Evolutionary conservation across 2,888 invertebrate species (phyloP), one percentile per base, ranked within the genome.

Genomic region (Mythimna loreyi): DNA sequence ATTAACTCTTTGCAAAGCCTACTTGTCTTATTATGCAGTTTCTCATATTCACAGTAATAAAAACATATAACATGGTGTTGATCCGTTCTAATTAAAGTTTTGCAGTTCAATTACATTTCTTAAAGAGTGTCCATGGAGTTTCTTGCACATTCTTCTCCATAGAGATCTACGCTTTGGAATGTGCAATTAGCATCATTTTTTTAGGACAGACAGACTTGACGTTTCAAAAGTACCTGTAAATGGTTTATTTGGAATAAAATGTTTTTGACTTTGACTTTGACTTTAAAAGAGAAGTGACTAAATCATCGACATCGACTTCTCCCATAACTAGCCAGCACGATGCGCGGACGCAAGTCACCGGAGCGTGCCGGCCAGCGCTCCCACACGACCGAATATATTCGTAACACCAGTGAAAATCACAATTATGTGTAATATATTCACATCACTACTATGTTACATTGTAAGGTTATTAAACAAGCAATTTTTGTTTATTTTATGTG

Each of bases 391-490:
- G 80, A 86, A 87, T 85, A 87, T 84, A 88, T 85, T 85, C 86
- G 81, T 78, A 83, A 85, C 78, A 84, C 83, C 76, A 86, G 90
- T 88, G 90, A 90, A 90, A 89, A 88, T 88, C 83, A 82, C 75
- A 75, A 81, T 83, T 81, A 83, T 74, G 63, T 77, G 56, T 76
- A 83, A 83, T 84, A 82, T 81, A 86, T 84, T 82, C 82, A 82
- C 81, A 79, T 79, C 73, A 81, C 84, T 75, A 72, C 69, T 70
- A 60, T 55, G 63, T 72, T 67, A 70, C 62, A 75, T 63, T 58
- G 67, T 70, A 65, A 68, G 62, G 75, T 74, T 78, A 76, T 78
- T 75, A 78, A 70, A 57, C 30, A 67, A 66, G 81, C 71, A 72
- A 84, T 84, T 84, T 75, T 82, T 73, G 75, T 78, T 78, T 72